These are phyloP conservation scores for Lates calcarifer DNA, from an alignment of 2,113 vertebrate species.

Conservation along the genomic window DNA sequence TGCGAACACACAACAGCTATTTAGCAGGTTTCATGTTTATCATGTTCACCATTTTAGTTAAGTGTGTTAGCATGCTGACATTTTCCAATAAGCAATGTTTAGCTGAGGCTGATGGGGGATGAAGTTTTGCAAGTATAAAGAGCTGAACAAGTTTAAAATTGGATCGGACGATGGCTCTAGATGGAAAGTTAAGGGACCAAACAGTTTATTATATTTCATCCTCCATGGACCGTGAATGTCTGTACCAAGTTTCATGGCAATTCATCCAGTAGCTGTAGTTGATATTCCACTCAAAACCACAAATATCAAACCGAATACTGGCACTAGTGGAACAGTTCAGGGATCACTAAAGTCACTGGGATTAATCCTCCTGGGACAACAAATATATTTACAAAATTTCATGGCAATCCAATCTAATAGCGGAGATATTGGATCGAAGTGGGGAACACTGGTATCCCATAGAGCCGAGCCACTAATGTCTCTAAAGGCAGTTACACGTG, in stretches of 20 bases:
- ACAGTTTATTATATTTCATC: not conserved
- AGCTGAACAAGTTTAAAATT: not conserved
- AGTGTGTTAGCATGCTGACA: not conserved
- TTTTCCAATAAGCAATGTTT: not conserved
- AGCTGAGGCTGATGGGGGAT: not conserved
- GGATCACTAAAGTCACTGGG: too few species aligned
- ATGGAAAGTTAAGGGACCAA: not conserved
- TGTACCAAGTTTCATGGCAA: not conserved
- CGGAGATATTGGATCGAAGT: too few species aligned
- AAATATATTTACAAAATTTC: too few species aligned
- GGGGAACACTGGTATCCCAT: too few species aligned
- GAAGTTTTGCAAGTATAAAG: not conserved
- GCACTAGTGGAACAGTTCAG: not conserved
- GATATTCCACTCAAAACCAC: not conserved
- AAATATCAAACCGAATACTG: not conserved
- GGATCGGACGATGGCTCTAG: not conserved
- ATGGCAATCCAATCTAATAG: too few species aligned
- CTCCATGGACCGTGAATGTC: not conserved
- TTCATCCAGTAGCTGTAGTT: not conserved
- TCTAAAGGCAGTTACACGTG: not conserved
- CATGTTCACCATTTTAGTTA: not conserved
- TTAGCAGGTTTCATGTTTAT: too few species aligned
- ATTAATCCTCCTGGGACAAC: too few species aligned
- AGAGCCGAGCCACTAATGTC: not conserved
- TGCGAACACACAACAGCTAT: too few species aligned